Conservation (phyloP, 2,113 vertebrate genomes). For the Potamarius usumacintae region DNA sequence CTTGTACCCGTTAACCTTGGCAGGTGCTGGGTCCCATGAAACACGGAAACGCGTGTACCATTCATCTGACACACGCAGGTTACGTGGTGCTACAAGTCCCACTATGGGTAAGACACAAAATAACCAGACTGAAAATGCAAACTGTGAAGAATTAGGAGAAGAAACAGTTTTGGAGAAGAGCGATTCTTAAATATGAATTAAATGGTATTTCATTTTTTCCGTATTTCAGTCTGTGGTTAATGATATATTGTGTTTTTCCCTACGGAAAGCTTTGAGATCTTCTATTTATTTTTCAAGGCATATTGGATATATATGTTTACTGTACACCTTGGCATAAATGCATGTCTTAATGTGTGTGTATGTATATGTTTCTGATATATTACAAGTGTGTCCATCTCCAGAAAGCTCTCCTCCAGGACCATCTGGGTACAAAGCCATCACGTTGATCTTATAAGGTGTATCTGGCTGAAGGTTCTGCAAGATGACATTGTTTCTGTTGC, state of each 20-base stretch:
- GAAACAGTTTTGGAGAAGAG: conserved; percentile 39
- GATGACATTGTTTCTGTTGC: conserved; percentile 87
- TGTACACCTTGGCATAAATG: background rate
- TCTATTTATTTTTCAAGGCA: conserved; percentile 10
- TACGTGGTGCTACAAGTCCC: conserved; percentile 88
- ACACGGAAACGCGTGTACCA: conserved; percentile 98
- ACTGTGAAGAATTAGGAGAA: background rate
- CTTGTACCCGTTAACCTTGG: conserved; percentile 92
- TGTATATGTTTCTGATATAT: background rate
- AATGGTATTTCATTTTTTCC: conserved; percentile 41
- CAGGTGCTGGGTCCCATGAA: conserved; percentile 90
- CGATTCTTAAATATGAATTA: conserved; percentile 23
- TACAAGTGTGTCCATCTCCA: conserved; percentile 91
- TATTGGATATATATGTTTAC: background rate
- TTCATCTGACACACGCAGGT: conserved; percentile 93
- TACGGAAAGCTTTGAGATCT: background rate
- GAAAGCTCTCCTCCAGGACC: conserved; percentile 87
- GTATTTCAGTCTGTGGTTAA: conserved; percentile 23
- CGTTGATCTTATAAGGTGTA: conserved; percentile 90
- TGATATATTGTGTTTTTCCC: background rate
- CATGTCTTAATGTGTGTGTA: conserved; percentile 11
- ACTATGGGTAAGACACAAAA: conserved; percentile 70
- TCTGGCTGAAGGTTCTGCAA: conserved; percentile 87
- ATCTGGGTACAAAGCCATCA: conserved; percentile 87
- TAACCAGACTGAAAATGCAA: background rate